These are phyloP conservation scores for Apeltes quadracus DNA, from an alignment of 2,113 vertebrate genomes.

Conservation along the genomic window DNA sequence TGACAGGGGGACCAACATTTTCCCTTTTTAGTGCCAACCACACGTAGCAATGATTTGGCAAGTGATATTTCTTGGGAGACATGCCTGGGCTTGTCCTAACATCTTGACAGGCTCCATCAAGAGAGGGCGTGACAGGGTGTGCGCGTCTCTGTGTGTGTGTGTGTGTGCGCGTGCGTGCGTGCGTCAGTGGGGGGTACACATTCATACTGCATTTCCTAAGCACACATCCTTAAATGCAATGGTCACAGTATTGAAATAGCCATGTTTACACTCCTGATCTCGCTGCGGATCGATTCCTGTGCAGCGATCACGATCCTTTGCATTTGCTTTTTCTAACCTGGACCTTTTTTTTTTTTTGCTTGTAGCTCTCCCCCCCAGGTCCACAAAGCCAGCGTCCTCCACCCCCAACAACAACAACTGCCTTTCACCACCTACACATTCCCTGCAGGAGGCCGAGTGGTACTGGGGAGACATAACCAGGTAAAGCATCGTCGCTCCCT, in stretches of 20 bases:
- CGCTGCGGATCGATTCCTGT: slow-evolving; percentile 9
- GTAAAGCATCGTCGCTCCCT: slow-evolving; percentile 71
- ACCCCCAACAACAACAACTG: slow-evolving; percentile 86
- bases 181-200: neutral
- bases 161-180: neutral
- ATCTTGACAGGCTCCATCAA: slow-evolving; percentile 54
- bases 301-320: neutral
- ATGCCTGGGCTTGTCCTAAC: slow-evolving; percentile 70
- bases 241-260: slow-evolving; percentile 3
- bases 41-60: slow-evolving; percentile 36
- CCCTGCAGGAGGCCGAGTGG: slow-evolving; percentile 93
- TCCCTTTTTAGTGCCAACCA: slow-evolving; percentile 25
- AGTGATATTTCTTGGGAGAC: slow-evolving; percentile 62
- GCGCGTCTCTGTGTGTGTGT: neutral
- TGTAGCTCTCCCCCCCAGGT: slow-evolving; percentile 93
- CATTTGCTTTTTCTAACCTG: slow-evolving; percentile 19
- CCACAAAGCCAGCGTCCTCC: slow-evolving; percentile 87
- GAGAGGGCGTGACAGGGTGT: slow-evolving; percentile 36
- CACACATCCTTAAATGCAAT: neutral
- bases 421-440: slow-evolving; percentile 74
- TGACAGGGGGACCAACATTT: neutral
- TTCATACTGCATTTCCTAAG: slow-evolving; percentile 2
- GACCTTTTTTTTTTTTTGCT: neutral
- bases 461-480: slow-evolving; percentile 97
- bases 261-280: neutral